Evolutionary conservation across 2,113 vertebrate genomes (phyloP), one percentile per base, ranked within the genome.

Genomic region (Machaerirhynchus nigripectus): DNA sequence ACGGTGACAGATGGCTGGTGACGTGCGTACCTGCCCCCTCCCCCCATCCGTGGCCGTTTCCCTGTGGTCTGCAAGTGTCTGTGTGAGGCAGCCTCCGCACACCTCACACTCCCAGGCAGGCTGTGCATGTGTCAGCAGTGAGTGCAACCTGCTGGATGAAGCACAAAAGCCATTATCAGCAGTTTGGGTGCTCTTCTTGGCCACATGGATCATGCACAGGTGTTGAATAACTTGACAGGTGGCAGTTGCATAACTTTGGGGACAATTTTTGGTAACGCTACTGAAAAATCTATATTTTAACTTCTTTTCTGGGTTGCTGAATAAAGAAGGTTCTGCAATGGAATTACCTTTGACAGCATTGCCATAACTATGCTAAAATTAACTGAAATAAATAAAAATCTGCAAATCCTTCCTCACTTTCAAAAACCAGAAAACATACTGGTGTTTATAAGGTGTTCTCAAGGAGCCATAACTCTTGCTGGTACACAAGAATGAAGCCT

Each of bases 1-100:
- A 50, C 11, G 27, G 55, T 88, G 92, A 87, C 91, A 96, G 88
- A 94, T 94, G 90, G 77, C 49, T 94, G 80, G 56, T 90, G 94
- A 96, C 10, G 16, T 82, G 73, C 61, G 68, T 39, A 60, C 55
- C 80, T 95, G 77, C 39, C 61, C 39, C 40, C 56, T 81, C 92
- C 40, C 56, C 60, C 68, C 57, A 39, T 4, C 64, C 5, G 0
- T 37, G 69, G 76, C 55, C 40, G 4, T 14, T 7, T 91, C 63
- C 31, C 68, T 13, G 40, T 49, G 83, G 55, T 39, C 76, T 75
- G 60, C 22, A 33, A 21, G 75, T 49, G 63, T 24, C 23, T 68
- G 63, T 55, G 39, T 7, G 28, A 79, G 75, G 49, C 63, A 73
- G 68, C 15, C 22, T 24, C 39, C 14, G 7, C 50, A 39, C 9